These are phyloP conservation scores for Proisotoma minuta DNA, from an alignment of 2,888 invertebrate genomes.

Conservation along the genomic window DNA sequence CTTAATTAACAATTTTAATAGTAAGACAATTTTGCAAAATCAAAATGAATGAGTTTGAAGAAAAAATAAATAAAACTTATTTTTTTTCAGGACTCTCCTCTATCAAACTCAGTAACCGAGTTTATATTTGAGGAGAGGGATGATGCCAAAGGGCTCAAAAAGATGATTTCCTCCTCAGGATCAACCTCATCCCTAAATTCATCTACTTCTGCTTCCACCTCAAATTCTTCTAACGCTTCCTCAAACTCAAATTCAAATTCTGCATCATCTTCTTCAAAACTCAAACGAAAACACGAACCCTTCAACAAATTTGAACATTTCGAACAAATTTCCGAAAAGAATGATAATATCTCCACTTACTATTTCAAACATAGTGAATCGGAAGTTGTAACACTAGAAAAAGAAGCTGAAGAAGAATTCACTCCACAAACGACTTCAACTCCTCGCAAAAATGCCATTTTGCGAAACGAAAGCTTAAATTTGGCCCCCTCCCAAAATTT, in stretches of 20 bases:
- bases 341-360: conserved; percentile 47
- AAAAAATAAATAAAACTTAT: neutral
- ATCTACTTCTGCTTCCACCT: neutral
- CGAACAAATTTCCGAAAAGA: neutral
- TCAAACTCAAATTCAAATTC: neutral
- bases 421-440: too few species aligned
- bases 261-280: neutral
- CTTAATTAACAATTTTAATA: too few species aligned
- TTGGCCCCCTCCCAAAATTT: too few species aligned
- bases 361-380: conserved; percentile 48
- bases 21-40: too few species aligned
- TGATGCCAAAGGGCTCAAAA: neutral
- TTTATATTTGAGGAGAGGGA: conserved; percentile 40
- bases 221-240: neutral
- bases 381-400: conserved; percentile 37
- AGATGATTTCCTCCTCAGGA: neutral
- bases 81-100: conserved; percentile 39
- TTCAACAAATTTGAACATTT: neutral
- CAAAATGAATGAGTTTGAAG: neutral
- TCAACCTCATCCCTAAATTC: conserved; percentile 5
- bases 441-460: too few species aligned
- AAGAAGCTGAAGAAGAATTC: neutral
- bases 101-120: conserved; percentile 46
- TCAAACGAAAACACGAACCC: neutral
- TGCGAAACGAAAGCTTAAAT: too few species aligned